Base-by-base conservation (phyloP, 1,140 invertebrate genomes). In the Telenomus remus region DNA sequence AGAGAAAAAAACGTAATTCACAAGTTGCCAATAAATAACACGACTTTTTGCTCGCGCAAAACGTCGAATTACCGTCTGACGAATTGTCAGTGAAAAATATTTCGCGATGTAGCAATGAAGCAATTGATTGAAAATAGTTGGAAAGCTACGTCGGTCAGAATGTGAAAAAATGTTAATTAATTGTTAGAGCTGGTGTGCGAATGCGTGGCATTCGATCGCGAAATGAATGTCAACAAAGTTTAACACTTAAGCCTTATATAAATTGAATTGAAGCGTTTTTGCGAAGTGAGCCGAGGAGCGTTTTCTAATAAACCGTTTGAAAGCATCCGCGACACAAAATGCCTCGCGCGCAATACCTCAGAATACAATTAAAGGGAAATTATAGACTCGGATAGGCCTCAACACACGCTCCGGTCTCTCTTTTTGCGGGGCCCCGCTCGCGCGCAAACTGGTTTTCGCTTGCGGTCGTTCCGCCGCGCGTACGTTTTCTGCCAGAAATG, bases 311-410 rank as follows among this genome's bases (percentile, higher is more conserved):
- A 63, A 4, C 9, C 44, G 50, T 37, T n/a, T 27, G 8, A 15
- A 55, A 51, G 55, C 14, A 39, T 33, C 57, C 27, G 47, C 12
- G 34, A 54, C 39, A 72, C n/a, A 72, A 72, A 72, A 64, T 72
- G 53, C 33, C n/a, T n/a, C n/a, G 53, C 42, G 60, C 46, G 16
- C 9, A 37, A 64, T 57, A 56, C 19, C 16, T 51, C 10, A 39
- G 60, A 64, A 72, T 72, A 65, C 69, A 65, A 60, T 72, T 72
- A 65, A 54, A 53, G 48, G 54, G 60, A 72, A 72, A 65, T 65
- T 64, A 65, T 72, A n/a, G 54, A 57, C 69, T 59, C 47, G 0
- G 43, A 53, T 34, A 35, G 57, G 43, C 10, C 34, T 42, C n/a
- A n/a, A n/a, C n/a, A n/a, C 19, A 27, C 19, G 19, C 19, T 27